Evolutionary conservation across 2,888 invertebrate species (phyloP).

Genomic region (Drosophila mimica): DNA sequence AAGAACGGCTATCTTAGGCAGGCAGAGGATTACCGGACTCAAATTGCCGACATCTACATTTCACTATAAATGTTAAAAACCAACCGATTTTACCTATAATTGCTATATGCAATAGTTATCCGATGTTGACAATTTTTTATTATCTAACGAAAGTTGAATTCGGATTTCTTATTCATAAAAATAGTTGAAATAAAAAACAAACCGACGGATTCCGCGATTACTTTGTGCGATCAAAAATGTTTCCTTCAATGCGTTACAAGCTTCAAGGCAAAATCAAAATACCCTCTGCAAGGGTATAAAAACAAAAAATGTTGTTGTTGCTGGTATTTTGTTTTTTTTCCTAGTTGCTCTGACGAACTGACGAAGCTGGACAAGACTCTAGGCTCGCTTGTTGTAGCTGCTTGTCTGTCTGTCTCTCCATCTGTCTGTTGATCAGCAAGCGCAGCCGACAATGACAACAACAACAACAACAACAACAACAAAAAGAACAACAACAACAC

Average conservation of each 20-base stretch:
- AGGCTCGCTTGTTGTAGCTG: slow-evolving; percentile 49
- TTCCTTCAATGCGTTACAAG: not conserved
- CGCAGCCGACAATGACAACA: slow-evolving; percentile 64
- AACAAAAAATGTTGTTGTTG: slow-evolving; percentile 30
- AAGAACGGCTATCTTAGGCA: slow-evolving; percentile 3
- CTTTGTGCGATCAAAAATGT: not conserved
- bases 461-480: slow-evolving; percentile 45
- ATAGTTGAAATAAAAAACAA: not conserved
- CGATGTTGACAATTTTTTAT: not conserved
- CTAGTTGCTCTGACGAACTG: slow-evolving; percentile 40
- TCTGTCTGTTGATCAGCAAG: slow-evolving; percentile 63
- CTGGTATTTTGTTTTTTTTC: slow-evolving; percentile 29
- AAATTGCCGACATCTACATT: not conserved
- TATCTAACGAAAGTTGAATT: not conserved
- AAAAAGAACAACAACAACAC: slow-evolving; percentile 30
- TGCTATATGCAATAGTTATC: not conserved
- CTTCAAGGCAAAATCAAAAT: not conserved
- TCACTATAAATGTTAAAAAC: not conserved
- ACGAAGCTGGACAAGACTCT: slow-evolving; percentile 70
- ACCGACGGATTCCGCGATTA: not conserved
- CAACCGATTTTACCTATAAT: not conserved
- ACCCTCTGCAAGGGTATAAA: not conserved
- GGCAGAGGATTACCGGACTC: not conserved
- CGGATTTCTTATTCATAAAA: not conserved
- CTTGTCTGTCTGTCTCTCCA: slow-evolving; percentile 44